A percentile compares a stretch with the other conserved stretches of the same genome.
phyloP scores from a whole-genome alignment of 2,797 vertebrate genomes.

The Gallirallus australis region DNA sequence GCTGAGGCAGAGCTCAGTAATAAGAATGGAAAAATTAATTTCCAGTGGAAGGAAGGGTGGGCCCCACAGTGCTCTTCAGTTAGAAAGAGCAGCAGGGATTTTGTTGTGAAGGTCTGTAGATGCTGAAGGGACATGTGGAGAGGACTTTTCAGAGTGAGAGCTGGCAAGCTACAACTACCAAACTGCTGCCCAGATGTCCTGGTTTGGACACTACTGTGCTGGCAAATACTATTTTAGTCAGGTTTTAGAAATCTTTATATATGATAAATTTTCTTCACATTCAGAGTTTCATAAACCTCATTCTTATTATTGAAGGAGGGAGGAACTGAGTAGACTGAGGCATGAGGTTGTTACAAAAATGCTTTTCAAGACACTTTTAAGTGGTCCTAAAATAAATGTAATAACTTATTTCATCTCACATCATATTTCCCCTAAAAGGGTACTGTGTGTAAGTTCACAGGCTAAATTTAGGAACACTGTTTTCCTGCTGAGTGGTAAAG shows the following conservation, averaged over 20 bases:
- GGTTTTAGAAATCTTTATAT: not conserved
- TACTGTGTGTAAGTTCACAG: not conserved
- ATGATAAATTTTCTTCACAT: not conserved
- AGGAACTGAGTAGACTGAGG: not conserved
- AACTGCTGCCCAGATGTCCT: not conserved
- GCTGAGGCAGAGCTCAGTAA: not conserved
- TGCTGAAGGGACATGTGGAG: not conserved
- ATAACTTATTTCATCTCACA: not conserved
- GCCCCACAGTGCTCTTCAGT: not conserved
- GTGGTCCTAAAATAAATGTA: not conserved
- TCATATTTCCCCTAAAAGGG: not conserved
- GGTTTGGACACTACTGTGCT: not conserved
- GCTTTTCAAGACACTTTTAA: not conserved
- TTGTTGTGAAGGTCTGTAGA: not conserved
- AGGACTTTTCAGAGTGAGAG: not conserved
- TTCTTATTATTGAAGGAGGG: not conserved
- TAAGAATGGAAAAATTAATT: not conserved
- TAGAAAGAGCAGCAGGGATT: not conserved
- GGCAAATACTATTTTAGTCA: not conserved
- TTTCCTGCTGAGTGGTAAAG: conserved; percentile 12
- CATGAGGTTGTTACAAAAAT: not conserved
- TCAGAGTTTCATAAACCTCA: not conserved
- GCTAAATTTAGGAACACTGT: not conserved
- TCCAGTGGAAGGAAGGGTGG: not conserved
- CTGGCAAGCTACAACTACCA: not conserved